Base-by-base conservation (phyloP, 2,113 vertebrate species). In the Vombatus ursinus region DNA sequence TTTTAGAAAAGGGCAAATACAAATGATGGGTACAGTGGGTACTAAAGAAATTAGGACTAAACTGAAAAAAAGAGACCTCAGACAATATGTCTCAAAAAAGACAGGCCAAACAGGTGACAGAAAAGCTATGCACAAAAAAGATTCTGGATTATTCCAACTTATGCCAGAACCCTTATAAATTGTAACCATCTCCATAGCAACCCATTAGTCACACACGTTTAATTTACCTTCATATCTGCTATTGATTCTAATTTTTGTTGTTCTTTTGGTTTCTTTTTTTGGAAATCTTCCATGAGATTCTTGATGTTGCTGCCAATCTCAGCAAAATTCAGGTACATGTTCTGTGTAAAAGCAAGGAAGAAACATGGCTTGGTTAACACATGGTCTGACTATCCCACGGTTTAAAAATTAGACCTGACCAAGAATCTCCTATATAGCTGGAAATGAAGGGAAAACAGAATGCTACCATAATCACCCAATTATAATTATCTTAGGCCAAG, bases 251-350 rank as follows among this genome's bases (percentile, higher is more conserved):
- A 98, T 96, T 99, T 99, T 98, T 99, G 99, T 93, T 99, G 99
- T 53, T 98, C 99, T 97, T 99, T 99, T 0, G 99, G 99, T 84
- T 99, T 99, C 97, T 99, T 99, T 98, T 99, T 99, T 98, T 99
- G 99, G 96, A 99, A 99, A 95, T 99, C 99, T 95, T 99, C 99
- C 99, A 99, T 99, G 61, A 99, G 98, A 97, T 99, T 99, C 98
- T 99, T 99, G 96, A 99, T 99, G 98, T 99, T 99, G 92, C 99
- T 99, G 96, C 99, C 99, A 2, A 99, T 99, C 96, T 99, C 99
- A 0, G 99, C 99, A 0, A 99, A 99, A 98, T 99, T 99, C 98
- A 99, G 98, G 98, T 99, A 99, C 99, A 99, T 98, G 98, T 99
- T 99, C 99, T 99, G 97, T 61, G 48, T 1, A 91, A 91, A 77